Evolutionary conservation across 2,888 invertebrate genomes (phyloP).

Genomic region (Hipparchia sbordonii): DNA sequence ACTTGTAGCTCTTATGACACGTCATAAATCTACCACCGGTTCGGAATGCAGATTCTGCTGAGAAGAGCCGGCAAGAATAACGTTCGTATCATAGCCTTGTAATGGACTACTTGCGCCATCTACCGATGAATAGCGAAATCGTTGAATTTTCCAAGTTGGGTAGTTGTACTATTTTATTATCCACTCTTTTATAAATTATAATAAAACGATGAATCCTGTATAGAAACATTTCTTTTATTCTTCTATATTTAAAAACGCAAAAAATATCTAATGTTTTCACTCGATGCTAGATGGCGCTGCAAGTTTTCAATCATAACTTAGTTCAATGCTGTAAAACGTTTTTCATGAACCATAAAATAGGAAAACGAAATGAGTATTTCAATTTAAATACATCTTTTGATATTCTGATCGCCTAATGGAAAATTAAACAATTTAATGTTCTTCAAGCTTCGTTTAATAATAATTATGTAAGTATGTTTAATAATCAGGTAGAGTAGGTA

Average conservation of each 20-base stretch:
- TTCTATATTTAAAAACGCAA: not conserved
- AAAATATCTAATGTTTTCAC: conserved; percentile 25
- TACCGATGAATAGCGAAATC: conserved; percentile 46
- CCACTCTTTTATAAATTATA: not conserved
- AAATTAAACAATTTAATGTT: too few relatives aligned
- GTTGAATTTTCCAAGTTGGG: not conserved
- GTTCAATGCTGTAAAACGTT: not conserved
- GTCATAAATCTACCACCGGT: too few relatives aligned
- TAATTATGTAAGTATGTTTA: too few relatives aligned
- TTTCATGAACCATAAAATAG: not conserved
- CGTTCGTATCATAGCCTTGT: not conserved
- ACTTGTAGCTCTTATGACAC: too few relatives aligned
- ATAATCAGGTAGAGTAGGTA: too few relatives aligned
- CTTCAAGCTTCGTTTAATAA: too few relatives aligned
- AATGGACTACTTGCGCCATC: conserved; percentile 47
- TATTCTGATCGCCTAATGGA: too few relatives aligned
- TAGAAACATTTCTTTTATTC: not conserved
- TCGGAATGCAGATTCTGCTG: too few relatives aligned
- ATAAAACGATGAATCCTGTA: not conserved
- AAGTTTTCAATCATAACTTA: conserved; percentile 4
- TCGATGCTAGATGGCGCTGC: conserved; percentile 46
- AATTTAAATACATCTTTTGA: too few relatives aligned
- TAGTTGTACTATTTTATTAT: not conserved
- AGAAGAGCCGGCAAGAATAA: too few relatives aligned
- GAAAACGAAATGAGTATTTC: not conserved